Conservation (phyloP, 2,888 invertebrate species). For the Phorcus lineatus region DNA sequence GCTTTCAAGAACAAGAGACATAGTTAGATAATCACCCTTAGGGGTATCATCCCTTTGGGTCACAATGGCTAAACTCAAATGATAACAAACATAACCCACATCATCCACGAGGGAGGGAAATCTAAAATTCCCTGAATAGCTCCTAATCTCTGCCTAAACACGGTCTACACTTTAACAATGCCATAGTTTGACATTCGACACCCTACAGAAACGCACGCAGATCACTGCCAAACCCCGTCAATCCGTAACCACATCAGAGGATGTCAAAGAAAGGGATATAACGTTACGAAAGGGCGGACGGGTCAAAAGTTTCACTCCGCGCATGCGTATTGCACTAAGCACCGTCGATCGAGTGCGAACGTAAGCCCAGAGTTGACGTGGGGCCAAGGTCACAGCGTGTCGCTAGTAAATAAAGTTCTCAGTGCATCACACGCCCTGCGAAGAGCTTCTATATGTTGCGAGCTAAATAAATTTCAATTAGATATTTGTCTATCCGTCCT, state of each 20-base stretch:
- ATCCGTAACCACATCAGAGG: not conserved
- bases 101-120: not conserved
- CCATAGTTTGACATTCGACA: not conserved
- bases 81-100: too few relatives aligned
- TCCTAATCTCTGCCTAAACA: not conserved
- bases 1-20: too few relatives aligned
- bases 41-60: too few relatives aligned
- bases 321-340: not conserved
- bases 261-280: not conserved
- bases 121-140: not conserved
- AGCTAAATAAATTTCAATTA: constrained; percentile 11
- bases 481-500: not conserved
- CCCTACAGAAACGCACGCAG: not conserved
- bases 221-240: not conserved
- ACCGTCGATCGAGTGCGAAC: not conserved
- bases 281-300: not conserved
- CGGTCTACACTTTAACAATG: not conserved
- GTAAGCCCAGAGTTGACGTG: not conserved
- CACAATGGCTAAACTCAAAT: too few relatives aligned
- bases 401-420: not conserved
- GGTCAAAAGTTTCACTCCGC: not conserved
- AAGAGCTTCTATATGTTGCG: not conserved
- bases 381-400: not conserved
- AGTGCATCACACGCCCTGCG: not conserved
- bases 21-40: too few relatives aligned